Percentiles rank a stretch among this genome's conserved stretches.
Conservation (phyloP, 2,888 invertebrate genomes). For the Macrosiphum euphorbiae region DNA sequence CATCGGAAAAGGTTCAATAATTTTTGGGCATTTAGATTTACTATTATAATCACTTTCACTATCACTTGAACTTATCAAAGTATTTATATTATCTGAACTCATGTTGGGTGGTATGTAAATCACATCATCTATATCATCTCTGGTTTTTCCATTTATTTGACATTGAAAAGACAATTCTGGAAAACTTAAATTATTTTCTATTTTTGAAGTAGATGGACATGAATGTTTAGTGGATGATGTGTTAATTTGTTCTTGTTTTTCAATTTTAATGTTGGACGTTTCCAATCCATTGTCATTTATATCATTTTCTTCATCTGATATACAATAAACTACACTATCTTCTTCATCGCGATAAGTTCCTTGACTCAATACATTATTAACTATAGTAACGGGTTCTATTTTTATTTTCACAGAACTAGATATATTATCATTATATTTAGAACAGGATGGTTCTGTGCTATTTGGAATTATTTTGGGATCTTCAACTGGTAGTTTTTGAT, state of each 20-base stretch:
- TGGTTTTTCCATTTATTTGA: conserved; percentile 30
- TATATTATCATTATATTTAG: conserved; percentile 1
- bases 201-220: conserved; percentile 21
- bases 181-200: conserved; percentile 1
- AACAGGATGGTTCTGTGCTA: not conserved
- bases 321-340: conserved; percentile 51
- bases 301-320: conserved; percentile 51
- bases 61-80: not conserved
- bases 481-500: not conserved
- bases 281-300: not conserved
- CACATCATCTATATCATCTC: conserved; percentile 18
- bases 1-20: conserved; percentile 49
- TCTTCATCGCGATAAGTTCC: conserved; percentile 55
- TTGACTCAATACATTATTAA: conserved; percentile 39
- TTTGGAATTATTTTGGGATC: not conserved
- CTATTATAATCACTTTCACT: conserved; percentile 11
- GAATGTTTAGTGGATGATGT: not conserved
- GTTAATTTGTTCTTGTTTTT: not conserved
- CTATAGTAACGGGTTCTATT: conserved; percentile 6
- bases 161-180: not conserved
- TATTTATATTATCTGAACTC: conserved; percentile 1
- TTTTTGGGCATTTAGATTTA: conserved; percentile 37
- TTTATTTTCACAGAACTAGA: conserved; percentile 7
- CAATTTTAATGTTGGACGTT: not conserved
- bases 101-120: not conserved